Base-by-base conservation (phyloP, 2,888 invertebrate species). In the Lithosia quadra region DNA sequence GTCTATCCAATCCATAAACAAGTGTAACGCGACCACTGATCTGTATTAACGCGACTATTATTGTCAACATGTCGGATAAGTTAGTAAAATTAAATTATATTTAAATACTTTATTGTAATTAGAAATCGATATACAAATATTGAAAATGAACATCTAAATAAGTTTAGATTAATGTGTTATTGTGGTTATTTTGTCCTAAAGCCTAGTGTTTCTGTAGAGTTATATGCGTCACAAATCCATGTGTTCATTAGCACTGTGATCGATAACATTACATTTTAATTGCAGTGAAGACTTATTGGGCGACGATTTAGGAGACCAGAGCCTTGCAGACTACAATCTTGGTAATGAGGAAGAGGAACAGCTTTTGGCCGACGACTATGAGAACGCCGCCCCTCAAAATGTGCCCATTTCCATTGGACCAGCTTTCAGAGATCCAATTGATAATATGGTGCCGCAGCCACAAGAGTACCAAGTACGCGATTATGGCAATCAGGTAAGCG, bases 321-420 rank as follows among this genome's bases (percentile, higher is more conserved):
- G 94, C 75, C 91, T 94, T 43, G 92, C 93, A 2, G 95, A 95
- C 77, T 95, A 95, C 76, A 95, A 95, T 79, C 90, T 95, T 69
- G 95, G 95, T 1, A 94, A 95, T 80, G 95, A 95, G 63, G 95
- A 95, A 65, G 95, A 95, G 71, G 95, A 95, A 55, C 91, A 95
- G 74, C 88, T 95, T 3, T 77, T 95, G 67, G 95, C 95, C 57
- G 95, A 95, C 72, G 95, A 94, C 74, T 94, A 91, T 66, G 94
- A 93, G 33, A 85, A 85, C 68, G 88, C 86, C 9, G 85, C 84
- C 0, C 86, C 92, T 5, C 94, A 94, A 75, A 94, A 92, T 85
- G 93, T 94, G 1, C 93, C 94, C 0, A 83, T 86, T 0, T 89
- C 92, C 0, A 71, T 88, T 34, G 86, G 86, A 4, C 75, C 86